Conservation (phyloP, 2,888 invertebrate species). For the Alcis repandata region DNA sequence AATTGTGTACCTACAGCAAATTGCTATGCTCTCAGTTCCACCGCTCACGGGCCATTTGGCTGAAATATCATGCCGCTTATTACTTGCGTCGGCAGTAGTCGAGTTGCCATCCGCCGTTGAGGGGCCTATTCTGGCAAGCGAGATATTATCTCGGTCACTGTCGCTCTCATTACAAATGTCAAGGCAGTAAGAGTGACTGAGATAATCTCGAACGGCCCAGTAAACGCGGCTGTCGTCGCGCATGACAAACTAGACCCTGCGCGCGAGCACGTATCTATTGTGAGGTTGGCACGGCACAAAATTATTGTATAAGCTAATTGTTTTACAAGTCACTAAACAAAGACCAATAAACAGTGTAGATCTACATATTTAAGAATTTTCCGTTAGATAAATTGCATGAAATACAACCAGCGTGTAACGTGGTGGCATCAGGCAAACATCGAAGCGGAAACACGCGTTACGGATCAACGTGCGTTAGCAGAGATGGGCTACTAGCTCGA, state of each 20-base stretch:
- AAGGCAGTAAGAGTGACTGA: too few species aligned
- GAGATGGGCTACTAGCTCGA: not conserved
- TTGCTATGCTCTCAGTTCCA: not conserved
- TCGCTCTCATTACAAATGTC: too few species aligned
- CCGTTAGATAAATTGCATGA: too few species aligned
- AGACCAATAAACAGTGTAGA: too few species aligned
- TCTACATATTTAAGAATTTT: too few species aligned
- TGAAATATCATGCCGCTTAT: conserved; percentile 49
- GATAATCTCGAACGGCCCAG: too few species aligned
- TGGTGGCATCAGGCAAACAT: too few species aligned
- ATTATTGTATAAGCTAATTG: not conserved
- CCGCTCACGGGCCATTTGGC: conserved; percentile 28
- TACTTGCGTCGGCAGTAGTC: conserved; percentile 51
- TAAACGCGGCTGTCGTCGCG: conserved; percentile 49
- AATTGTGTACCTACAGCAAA: conserved; percentile 2
- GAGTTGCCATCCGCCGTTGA: conserved; percentile 46
- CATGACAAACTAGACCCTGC: conserved; percentile 70
- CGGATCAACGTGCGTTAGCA: too few species aligned
- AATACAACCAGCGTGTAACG: not conserved
- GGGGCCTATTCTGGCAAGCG: too few species aligned
- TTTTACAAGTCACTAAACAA: not conserved
- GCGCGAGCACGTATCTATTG: conserved; percentile 51
- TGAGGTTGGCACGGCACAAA: conserved; percentile 21
- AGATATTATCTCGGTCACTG: too few species aligned
- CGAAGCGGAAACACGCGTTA: too few species aligned